Conservation (phyloP, 2,113 vertebrate genomes). For the Macaca mulatta region DNA sequence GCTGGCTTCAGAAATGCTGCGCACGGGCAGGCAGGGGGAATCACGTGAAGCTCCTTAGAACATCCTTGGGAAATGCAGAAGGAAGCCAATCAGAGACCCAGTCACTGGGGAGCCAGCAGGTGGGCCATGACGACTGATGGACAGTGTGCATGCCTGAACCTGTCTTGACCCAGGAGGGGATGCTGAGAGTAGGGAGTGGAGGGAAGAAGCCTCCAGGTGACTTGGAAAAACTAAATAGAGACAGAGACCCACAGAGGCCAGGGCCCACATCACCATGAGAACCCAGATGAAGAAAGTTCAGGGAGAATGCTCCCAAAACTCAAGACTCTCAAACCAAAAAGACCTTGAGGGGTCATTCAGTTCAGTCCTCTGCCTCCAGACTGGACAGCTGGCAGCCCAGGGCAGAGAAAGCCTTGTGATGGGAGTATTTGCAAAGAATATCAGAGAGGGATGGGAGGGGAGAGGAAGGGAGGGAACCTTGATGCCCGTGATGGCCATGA, state of each 20-base stretch:
- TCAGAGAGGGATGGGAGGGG: not conserved
- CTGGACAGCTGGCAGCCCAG: not conserved
- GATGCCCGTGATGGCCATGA: accelerated
- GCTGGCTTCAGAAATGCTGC: not conserved
- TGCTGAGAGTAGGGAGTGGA: too few relatives aligned
- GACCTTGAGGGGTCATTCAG: not conserved
- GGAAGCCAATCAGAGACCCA: not conserved
- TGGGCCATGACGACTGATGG: not conserved
- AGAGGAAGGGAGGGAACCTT: not conserved
- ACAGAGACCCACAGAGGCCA: not conserved
- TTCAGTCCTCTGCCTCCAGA: not conserved
- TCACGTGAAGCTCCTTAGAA: not conserved
- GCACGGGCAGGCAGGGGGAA: not conserved
- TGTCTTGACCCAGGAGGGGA: not conserved
- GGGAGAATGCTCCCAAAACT: not conserved
- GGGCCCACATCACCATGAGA: not conserved
- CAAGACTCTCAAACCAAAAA: not conserved
- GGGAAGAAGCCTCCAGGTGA: not conserved
- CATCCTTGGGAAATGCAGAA: not conserved
- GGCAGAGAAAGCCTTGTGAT: not conserved
- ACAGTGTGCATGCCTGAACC: not conserved
- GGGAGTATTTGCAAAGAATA: not conserved
- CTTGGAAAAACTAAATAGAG: not conserved
- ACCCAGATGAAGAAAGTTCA: not conserved
- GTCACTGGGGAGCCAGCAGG: not conserved